A percentile compares a stretch with the other conserved stretches of the same genome.
These are phyloP conservation scores for Aulostomus chinensis DNA, from an alignment of 2,797 vertebrate genomes.

Conservation along the genomic window DNA sequence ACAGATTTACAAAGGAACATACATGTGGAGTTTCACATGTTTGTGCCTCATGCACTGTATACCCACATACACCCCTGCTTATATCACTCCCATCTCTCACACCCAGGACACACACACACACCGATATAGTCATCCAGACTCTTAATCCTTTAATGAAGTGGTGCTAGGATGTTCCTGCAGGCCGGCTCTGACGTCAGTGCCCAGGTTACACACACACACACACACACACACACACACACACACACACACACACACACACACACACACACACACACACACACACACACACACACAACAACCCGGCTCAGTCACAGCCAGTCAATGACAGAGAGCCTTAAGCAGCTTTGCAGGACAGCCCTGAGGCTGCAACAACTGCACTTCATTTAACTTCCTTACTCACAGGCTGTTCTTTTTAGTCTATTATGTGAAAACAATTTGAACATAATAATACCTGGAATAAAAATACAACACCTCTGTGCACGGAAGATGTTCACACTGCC, in stretches of 20 bases:
- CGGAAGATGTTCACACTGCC: no score
- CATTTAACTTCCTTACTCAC: no score
- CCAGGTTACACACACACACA: slow-evolving; percentile 7
- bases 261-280: slow-evolving; percentile 10
- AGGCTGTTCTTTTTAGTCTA: no score
- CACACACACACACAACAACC: slow-evolving; percentile 4
- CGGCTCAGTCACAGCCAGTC: slow-evolving; percentile 35
- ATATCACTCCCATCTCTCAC: neutral
- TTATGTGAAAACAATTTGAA: no score
- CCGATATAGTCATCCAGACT: slow-evolving; percentile 22
- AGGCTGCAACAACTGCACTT: slow-evolving; percentile 12
- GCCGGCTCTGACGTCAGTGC: slow-evolving; percentile 51
- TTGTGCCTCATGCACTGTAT: no score
- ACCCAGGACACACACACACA: slow-evolving; percentile 4
- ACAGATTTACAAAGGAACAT: no score
- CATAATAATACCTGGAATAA: no score
- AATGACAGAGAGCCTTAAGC: slow-evolving; percentile 20
- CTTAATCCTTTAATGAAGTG: slow-evolving; percentile 69
- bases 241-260: neutral
- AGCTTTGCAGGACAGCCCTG: slow-evolving; percentile 38
- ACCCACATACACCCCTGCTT: slow-evolving; percentile 8
- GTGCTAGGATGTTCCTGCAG: slow-evolving; percentile 73
- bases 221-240: neutral
- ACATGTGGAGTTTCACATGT: no score
- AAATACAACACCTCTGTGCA: no score